Evolutionary conservation across 2,113 vertebrate genomes (phyloP).

Genomic region (Psilopsiagon aurifrons): DNA sequence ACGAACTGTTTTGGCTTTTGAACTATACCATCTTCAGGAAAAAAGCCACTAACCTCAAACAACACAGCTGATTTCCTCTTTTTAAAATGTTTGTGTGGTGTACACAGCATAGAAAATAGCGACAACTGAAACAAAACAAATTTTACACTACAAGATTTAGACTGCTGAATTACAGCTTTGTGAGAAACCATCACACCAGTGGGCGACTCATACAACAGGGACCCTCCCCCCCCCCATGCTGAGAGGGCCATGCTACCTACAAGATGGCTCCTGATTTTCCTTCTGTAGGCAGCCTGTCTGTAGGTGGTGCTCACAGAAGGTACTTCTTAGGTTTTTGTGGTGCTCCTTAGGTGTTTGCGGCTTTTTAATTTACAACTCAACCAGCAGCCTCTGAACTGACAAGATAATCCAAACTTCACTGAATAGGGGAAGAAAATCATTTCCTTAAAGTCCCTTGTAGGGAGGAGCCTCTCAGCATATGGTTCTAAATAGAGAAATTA

Average conservation of each 20-base stretch:
- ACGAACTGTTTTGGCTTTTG: not conserved
- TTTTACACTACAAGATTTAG: not conserved
- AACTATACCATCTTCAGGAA: not conserved
- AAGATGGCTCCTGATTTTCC: not conserved
- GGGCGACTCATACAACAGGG: not conserved
- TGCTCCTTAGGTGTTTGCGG: not conserved
- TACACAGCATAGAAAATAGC: not conserved
- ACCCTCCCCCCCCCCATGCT: accelerated
- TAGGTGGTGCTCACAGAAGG: not conserved
- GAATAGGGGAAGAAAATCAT: not conserved
- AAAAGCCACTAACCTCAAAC: not conserved
- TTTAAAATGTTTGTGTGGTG: not conserved
- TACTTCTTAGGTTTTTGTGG: not conserved
- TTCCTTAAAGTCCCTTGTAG: not conserved
- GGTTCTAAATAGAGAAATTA: not conserved
- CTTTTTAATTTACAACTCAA: not conserved
- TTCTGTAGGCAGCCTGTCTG: not conserved
- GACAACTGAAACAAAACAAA: not conserved
- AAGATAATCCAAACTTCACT: not conserved
- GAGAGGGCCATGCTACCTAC: not conserved
- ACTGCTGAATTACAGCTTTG: not conserved
- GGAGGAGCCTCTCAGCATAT: not conserved
- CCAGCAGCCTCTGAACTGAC: not conserved
- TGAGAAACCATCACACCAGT: not conserved
- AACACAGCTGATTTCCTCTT: not conserved